Evolutionary conservation across 2,113 vertebrate species (phyloP).

Genomic region (Elaphurus davidianus): DNA sequence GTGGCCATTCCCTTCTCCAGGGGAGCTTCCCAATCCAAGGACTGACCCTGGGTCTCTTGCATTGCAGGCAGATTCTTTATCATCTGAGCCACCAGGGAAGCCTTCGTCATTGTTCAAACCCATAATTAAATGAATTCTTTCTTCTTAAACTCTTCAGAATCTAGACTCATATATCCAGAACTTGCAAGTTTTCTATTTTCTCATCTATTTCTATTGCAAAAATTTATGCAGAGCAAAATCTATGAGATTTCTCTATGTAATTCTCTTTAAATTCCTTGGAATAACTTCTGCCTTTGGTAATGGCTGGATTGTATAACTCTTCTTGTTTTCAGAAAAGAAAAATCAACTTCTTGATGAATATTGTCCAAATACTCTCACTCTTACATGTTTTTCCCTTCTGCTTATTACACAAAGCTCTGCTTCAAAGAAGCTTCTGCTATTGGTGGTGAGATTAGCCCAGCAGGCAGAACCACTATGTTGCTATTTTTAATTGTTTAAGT

Average conservation of each 20-base stretch:
- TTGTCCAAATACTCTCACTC: background rate
- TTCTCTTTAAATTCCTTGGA: background rate
- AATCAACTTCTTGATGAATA: background rate
- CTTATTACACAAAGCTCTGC: conserved; percentile 5
- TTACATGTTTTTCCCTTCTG: background rate
- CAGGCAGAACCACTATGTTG: background rate
- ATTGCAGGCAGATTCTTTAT: background rate
- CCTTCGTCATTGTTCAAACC: background rate
- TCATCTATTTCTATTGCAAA: background rate
- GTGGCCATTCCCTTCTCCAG: background rate
- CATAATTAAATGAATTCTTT: background rate
- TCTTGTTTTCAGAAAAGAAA: background rate
- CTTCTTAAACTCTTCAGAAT: background rate
- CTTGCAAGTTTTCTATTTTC: background rate
- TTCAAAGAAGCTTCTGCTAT: background rate
- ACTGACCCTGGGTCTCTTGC: background rate
- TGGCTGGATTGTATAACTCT: background rate
- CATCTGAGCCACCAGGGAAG: background rate
- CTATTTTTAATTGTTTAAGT: background rate
- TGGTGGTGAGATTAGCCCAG: background rate
- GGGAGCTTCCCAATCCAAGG: background rate
- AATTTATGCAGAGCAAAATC: background rate
- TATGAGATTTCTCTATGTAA: background rate
- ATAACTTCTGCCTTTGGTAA: background rate
- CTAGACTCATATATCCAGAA: background rate